Conservation (phyloP, 2,797 vertebrate genomes). For the Alfaro cultratus region DNA sequence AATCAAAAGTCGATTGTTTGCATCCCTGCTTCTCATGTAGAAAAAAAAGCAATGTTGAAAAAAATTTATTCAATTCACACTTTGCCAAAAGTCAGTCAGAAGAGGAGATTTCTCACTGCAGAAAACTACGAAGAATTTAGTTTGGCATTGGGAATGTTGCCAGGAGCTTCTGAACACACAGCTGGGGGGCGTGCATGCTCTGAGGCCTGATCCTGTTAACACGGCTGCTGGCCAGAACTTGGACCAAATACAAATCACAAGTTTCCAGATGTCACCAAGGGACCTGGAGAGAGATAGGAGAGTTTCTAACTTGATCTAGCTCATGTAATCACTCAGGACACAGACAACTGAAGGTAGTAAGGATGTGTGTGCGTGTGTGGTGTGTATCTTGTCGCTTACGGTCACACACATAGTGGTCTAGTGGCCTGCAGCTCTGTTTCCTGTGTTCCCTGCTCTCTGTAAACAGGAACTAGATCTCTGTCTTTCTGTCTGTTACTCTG, state of each 20-base stretch:
- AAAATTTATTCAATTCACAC: conserved; percentile 15
- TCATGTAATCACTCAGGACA: conserved; percentile 44
- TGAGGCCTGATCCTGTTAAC: conserved; percentile 58
- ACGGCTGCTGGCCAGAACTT: conserved; percentile 30
- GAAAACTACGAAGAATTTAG: conserved; percentile 41
- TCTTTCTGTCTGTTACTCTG: conserved; percentile 40
- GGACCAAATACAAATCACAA: conserved; percentile 49
- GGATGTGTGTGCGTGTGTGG: conserved; percentile 9
- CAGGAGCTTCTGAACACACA: conserved; percentile 48
- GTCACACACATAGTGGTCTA: conserved; percentile 27
- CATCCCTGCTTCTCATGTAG: neutral
- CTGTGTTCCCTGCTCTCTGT: conserved; percentile 60
- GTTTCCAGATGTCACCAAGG: conserved; percentile 54
- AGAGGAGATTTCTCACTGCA: conserved; percentile 20
- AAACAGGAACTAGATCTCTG: conserved; percentile 74
- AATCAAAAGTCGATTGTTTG: too few relatives aligned
- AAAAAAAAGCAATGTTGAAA: neutral
- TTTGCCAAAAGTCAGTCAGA: neutral
- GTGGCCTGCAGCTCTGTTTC: conserved; percentile 56
- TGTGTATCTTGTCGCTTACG: conserved; percentile 33
- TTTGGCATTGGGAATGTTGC: conserved; percentile 54
- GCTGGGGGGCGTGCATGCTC: conserved; percentile 39
- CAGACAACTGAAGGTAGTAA: conserved; percentile 40
- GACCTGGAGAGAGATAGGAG: conserved; percentile 32
- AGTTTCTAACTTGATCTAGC: conserved; percentile 53